phyloP scores from a whole-genome alignment of 2,888 invertebrate species.

The Orgyia antiqua region DNA sequence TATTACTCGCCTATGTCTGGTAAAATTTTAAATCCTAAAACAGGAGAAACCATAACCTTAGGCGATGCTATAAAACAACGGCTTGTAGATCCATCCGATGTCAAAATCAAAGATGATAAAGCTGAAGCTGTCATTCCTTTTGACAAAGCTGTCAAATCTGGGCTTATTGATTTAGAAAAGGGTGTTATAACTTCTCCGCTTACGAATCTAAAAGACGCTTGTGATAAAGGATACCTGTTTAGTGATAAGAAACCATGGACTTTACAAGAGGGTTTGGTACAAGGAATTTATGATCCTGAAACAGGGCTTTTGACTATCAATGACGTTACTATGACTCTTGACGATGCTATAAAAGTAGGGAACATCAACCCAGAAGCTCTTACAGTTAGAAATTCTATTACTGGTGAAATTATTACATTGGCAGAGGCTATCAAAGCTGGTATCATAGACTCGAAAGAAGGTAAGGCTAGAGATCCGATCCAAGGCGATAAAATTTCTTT shows the following conservation, averaged over 20 bases:
- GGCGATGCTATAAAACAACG: slow-evolving; percentile 85
- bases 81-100: slow-evolving; percentile 84
- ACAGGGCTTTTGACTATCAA: slow-evolving; percentile 85
- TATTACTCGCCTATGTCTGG: slow-evolving; percentile 87
- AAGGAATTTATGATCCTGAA: slow-evolving; percentile 86
- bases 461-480: slow-evolving; percentile 87
- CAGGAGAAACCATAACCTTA: slow-evolving; percentile 85
- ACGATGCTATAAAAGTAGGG: slow-evolving; percentile 85
- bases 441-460: slow-evolving; percentile 87
- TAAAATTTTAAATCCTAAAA: slow-evolving; percentile 86
- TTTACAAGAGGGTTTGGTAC: slow-evolving; percentile 88
- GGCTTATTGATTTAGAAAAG: slow-evolving; percentile 83
- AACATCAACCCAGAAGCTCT: slow-evolving; percentile 87
- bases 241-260: slow-evolving; percentile 89
- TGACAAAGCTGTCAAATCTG: slow-evolving; percentile 82
- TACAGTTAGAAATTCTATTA: slow-evolving; percentile 87
- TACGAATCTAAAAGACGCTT: slow-evolving; percentile 87
- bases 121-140: slow-evolving; percentile 82
- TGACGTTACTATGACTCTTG: slow-evolving; percentile 82
- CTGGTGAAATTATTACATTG: slow-evolving; percentile 88
- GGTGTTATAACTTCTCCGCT: slow-evolving; percentile 84
- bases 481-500: slow-evolving; percentile 86
- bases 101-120: slow-evolving; percentile 85
- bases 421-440: slow-evolving; percentile 87
- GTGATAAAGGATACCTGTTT: slow-evolving; percentile 88